Evolutionary conservation across 2,797 vertebrate species (phyloP).

Genomic region (Etheostoma perlongum): DNA sequence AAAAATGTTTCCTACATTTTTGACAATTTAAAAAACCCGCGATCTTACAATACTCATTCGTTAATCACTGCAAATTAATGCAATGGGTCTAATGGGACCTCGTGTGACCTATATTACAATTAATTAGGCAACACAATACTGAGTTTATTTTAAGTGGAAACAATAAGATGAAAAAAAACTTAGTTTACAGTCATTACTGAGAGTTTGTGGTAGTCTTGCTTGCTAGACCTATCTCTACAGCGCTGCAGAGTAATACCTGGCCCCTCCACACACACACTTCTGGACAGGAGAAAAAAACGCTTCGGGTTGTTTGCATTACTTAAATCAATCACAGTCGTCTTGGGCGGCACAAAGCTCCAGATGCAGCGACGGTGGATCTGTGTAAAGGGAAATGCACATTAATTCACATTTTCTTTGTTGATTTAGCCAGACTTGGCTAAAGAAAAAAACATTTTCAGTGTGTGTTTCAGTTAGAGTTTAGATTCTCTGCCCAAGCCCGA

Average conservation of each 20-base stretch:
- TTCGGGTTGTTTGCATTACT: no score
- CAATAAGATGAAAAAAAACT: neutral
- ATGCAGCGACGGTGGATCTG: no score
- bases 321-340: no score
- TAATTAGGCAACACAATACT: neutral
- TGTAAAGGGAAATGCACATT: neutral
- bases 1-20: neutral
- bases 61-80: constrained; percentile 5
- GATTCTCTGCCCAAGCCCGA: no score
- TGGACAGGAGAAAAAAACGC: no score
- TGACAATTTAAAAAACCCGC: neutral
- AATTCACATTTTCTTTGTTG: neutral
- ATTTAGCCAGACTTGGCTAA: neutral
- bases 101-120: neutral
- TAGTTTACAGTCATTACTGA: neutral
- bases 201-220: neutral
- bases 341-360: no score
- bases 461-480: neutral
- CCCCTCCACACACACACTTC: no score
- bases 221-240: no score
- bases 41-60: neutral
- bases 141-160: neutral
- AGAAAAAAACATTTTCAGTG: neutral
- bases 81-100: neutral
- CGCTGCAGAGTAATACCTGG: no score